phyloP scores from a whole-genome alignment of 1,140 invertebrate species.

The Chironomus striatipennis region DNA sequence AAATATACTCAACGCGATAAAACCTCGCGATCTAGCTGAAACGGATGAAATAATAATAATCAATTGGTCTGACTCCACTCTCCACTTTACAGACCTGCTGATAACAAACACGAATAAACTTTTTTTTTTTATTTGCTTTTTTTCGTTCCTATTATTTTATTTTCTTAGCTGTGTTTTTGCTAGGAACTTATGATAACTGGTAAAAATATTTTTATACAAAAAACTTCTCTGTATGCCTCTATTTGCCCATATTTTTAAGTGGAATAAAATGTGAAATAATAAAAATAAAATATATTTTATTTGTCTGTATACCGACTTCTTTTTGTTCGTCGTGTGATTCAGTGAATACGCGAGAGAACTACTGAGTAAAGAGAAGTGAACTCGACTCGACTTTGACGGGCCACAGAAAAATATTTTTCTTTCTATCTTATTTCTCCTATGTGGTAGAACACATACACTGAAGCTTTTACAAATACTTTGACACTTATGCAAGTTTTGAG shows the following conservation, averaged over 20 bases:
- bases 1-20: background rate
- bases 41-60: slow-evolving; percentile 21
- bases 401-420: slow-evolving; percentile 2
- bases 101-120: slow-evolving; percentile 15
- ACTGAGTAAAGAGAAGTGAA: slow-evolving; percentile 2
- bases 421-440: background rate
- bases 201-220: background rate
- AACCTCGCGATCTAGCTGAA: background rate
- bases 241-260: slow-evolving; percentile 8
- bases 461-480: too few relatives aligned
- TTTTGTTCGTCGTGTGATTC: slow-evolving; percentile 12
- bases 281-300: background rate
- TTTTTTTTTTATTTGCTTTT: too few relatives aligned
- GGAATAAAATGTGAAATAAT: slow-evolving; percentile 1
- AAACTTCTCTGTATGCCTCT: background rate
- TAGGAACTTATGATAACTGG: background rate
- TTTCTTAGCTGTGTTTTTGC: background rate
- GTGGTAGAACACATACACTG: too few relatives aligned
- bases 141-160: too few relatives aligned
- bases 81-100: background rate
- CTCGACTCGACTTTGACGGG: slow-evolving; percentile 10
- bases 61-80: background rate
- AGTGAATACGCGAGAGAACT: slow-evolving; percentile 11
- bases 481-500: too few relatives aligned
- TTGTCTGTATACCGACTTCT: slow-evolving; percentile 12